Evolutionary conservation across 2,113 vertebrate genomes (phyloP).

Genomic region (Eupsittula cactorum): DNA sequence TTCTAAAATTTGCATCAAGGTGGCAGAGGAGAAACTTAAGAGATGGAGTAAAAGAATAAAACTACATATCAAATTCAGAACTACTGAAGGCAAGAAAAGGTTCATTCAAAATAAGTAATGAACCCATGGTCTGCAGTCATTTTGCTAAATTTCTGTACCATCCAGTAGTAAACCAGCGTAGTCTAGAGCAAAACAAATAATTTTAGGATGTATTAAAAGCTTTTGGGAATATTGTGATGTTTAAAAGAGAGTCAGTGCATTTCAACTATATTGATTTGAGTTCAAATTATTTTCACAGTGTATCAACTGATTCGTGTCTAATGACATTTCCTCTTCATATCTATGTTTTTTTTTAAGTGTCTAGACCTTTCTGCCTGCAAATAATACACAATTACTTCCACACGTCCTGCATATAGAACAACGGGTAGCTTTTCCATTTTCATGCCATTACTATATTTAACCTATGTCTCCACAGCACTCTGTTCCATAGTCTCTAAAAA

Average conservation of each 20-base stretch:
- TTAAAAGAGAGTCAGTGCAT: background rate
- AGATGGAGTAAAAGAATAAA: background rate
- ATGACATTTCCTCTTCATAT: constrained; percentile 17
- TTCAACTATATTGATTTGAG: background rate
- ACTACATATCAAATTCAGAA: background rate
- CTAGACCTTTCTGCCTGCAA: background rate
- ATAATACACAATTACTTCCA: constrained; percentile 4
- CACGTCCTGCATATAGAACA: background rate
- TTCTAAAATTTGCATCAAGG: background rate
- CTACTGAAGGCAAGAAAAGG: background rate
- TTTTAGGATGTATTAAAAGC: background rate
- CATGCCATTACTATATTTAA: background rate
- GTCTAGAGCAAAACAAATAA: background rate
- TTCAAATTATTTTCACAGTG: background rate
- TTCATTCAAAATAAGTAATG: background rate
- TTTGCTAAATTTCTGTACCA: background rate
- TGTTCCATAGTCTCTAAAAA: background rate
- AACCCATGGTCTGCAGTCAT: background rate
- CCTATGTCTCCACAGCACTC: background rate
- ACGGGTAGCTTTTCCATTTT: background rate
- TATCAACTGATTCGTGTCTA: background rate
- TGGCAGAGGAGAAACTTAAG: background rate
- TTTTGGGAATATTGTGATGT: background rate
- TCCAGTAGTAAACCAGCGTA: background rate
- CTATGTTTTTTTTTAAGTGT: background rate